Evolutionary conservation across 2,113 vertebrate species (phyloP).

Genomic region (Diphyllodes magnificus): DNA sequence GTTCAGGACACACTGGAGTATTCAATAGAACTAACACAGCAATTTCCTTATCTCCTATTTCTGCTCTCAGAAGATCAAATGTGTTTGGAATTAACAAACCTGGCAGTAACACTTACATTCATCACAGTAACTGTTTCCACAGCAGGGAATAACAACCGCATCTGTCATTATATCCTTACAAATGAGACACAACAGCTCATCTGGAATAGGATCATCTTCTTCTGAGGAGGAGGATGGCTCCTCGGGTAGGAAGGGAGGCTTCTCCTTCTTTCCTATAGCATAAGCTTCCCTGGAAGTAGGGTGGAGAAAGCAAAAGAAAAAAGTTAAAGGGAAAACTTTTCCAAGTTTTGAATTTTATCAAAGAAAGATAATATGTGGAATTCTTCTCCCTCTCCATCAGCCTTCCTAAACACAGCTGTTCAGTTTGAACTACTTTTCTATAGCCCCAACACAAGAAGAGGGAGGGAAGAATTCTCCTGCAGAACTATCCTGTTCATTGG

Average conservation of each 20-base stretch:
- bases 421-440: not conserved
- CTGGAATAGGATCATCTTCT: conserved; percentile 86
- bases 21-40: not conserved
- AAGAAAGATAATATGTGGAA: not conserved
- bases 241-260: conserved; percentile 86
- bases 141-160: conserved; percentile 97
- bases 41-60: not conserved
- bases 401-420: not conserved
- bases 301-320: not conserved
- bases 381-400: not conserved
- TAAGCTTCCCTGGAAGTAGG: conserved; percentile 82
- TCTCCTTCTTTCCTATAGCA: conserved; percentile 94
- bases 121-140: conserved; percentile 97
- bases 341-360: not conserved
- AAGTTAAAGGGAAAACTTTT: not conserved
- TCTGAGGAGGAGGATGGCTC: conserved; percentile 79
- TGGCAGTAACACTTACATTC: conserved; percentile 83
- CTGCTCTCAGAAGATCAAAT: not conserved
- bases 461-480: not conserved
- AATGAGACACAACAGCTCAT: conserved; percentile 91
- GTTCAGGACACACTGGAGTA: not conserved
- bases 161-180: conserved; percentile 93
- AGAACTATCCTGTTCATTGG: not conserved
- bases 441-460: not conserved
- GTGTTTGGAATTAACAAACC: not conserved